phyloP scores from a whole-genome alignment of 30 jellyfish, hydroid and myxozoan species.

The Aurelia aurita complex sp. Pacific region DNA sequence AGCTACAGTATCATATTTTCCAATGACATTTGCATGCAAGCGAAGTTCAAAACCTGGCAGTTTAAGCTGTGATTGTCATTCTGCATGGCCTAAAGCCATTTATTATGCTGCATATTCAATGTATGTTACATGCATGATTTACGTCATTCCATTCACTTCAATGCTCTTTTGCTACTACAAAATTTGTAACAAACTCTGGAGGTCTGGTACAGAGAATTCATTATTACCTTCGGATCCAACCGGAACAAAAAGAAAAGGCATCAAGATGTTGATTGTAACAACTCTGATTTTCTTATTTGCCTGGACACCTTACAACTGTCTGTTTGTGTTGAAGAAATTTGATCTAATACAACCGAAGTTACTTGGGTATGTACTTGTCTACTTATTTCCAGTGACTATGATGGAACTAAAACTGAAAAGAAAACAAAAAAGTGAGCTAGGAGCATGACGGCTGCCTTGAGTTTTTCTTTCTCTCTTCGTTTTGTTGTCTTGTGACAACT shows the following conservation, averaged over 20 bases:
- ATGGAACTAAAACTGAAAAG: background rate
- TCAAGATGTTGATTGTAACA: conserved; percentile 48
- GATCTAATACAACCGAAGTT: conserved; percentile 22
- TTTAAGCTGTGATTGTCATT: conserved; percentile 68
- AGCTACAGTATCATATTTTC: conserved; percentile 37
- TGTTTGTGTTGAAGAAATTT: conserved; percentile 52
- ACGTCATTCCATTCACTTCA: conserved; percentile 46
- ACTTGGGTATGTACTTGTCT: conserved; percentile 42
- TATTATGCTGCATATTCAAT: conserved; percentile 36
- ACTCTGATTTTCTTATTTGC: conserved; percentile 50
- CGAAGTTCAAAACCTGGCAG: conserved; percentile 23
- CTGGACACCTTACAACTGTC: conserved; percentile 69
- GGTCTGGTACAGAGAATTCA: background rate
- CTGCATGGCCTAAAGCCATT: conserved; percentile 52
- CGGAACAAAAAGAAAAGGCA: conserved; percentile 57
- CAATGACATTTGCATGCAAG: conserved; percentile 53
- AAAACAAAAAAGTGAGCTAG: background rate
- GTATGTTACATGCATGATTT: conserved; percentile 20
- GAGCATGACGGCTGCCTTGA: background rate
- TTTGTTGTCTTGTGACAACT: conserved; percentile 54
- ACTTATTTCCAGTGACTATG: too few relatives aligned
- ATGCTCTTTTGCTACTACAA: conserved; percentile 49
- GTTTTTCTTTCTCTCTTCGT: background rate
- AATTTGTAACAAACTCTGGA: conserved; percentile 62
- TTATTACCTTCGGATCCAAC: conserved; percentile 36